Percentiles rank a stretch among this genome's conserved stretches.
These are phyloP conservation scores for Melolontha melolontha DNA, from an alignment of 2,888 invertebrate species.

Conservation along the genomic window DNA sequence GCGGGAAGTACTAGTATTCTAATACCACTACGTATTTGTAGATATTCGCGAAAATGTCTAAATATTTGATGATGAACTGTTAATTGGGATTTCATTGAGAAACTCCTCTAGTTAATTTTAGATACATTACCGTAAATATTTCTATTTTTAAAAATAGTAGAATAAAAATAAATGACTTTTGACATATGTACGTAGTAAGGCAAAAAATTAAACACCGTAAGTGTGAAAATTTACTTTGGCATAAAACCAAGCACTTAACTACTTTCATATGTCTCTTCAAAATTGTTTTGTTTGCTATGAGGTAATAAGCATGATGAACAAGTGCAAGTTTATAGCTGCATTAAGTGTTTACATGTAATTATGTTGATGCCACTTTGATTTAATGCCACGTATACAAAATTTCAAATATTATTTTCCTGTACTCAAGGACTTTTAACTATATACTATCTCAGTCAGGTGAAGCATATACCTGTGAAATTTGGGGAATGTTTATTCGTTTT, in stretches of 20 bases:
- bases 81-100: slow-evolving; percentile 10
- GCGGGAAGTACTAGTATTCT: not conserved
- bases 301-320: too few species aligned
- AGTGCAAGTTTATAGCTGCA: too few species aligned
- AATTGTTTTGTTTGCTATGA: too few species aligned
- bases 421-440: too few species aligned
- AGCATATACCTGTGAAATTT: slow-evolving; percentile 44
- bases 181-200: not conserved
- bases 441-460: too few species aligned
- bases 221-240: not conserved
- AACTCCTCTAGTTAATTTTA: slow-evolving; percentile 1
- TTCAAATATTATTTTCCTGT: too few species aligned
- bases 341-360: too few species aligned
- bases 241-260: too few species aligned
- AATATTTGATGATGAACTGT: not conserved
- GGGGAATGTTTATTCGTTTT: slow-evolving; percentile 52
- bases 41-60: too few species aligned
- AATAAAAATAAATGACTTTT: slow-evolving; percentile 18
- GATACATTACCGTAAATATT: slow-evolving; percentile 3
- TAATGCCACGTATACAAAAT: too few species aligned
- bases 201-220: slow-evolving; percentile 6
- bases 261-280: not conserved
- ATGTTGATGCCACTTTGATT: too few species aligned
- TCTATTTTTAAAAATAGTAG: slow-evolving; percentile 26
- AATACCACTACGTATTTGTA: too few species aligned